Conservation (phyloP, 2,113 vertebrate species). For the Colius striatus region DNA sequence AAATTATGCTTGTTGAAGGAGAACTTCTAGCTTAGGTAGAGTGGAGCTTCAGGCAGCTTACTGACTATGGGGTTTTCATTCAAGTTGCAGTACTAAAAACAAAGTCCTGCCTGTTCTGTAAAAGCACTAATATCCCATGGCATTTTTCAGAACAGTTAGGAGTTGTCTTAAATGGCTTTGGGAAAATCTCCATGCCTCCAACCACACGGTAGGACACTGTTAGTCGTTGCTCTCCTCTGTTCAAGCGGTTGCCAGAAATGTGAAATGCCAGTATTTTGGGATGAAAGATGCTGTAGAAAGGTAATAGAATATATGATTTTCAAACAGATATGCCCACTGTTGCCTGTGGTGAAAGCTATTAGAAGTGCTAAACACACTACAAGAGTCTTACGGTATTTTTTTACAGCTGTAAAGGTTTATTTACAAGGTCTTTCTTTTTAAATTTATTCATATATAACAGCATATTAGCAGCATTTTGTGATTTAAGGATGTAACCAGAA, state of each 20-base stretch:
- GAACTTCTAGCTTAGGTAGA: background rate
- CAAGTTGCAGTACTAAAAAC: background rate
- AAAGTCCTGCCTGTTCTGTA: background rate
- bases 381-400: background rate
- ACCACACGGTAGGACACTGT: background rate
- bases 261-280: background rate
- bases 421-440: background rate
- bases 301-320: background rate
- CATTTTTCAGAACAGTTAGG: background rate
- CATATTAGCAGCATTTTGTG: background rate
- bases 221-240: background rate
- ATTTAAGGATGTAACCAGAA: background rate
- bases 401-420: background rate
- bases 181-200: background rate
- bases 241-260: background rate
- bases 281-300: constrained; percentile 15
- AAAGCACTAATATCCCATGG: background rate
- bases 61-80: background rate
- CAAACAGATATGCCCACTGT: background rate
- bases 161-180: background rate
- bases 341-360: background rate
- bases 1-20: background rate
- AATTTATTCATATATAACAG: background rate
- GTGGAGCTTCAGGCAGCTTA: background rate
- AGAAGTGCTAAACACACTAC: background rate